A percentile compares a stretch with the other conserved stretches of the same genome.
These are phyloP conservation scores for Eremophila alpestris DNA, from an alignment of 2,797 vertebrate genomes.

Conservation along the genomic window DNA sequence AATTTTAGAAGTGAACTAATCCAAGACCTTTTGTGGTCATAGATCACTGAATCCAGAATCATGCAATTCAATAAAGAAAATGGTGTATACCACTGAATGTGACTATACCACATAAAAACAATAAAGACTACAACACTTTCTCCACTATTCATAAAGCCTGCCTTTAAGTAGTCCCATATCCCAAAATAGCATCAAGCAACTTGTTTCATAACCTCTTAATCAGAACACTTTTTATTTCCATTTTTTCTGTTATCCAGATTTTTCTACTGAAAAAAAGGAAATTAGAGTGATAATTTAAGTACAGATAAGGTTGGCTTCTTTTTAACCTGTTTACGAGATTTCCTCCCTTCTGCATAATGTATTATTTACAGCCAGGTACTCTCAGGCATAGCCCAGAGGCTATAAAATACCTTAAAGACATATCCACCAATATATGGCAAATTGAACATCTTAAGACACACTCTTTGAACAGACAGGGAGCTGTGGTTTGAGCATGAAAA, in stretches of 20 bases:
- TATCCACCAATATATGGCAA: neutral
- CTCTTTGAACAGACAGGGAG: neutral
- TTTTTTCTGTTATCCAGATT: neutral
- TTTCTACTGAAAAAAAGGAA: neutral
- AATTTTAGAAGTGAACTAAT: neutral
- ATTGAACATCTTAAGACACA: neutral
- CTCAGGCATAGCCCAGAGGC: neutral
- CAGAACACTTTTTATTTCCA: neutral
- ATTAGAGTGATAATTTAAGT: neutral
- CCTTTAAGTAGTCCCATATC: neutral
- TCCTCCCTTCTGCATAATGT: neutral
- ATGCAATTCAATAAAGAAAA: neutral
- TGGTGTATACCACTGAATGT: neutral
- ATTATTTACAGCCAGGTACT: neutral
- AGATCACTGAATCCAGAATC: neutral
- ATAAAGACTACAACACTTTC: neutral
- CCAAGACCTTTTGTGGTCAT: neutral
- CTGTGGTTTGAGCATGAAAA: neutral
- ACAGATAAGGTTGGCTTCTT: neutral
- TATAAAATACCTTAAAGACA: neutral
- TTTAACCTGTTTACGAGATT: neutral
- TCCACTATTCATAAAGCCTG: neutral
- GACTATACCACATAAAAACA: neutral
- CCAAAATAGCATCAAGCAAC: neutral
- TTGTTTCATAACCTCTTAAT: neutral